Evolutionary conservation across 53 echinoderm and acorn worm species (phyloP).

Genomic region (Patiria pectinifera): DNA sequence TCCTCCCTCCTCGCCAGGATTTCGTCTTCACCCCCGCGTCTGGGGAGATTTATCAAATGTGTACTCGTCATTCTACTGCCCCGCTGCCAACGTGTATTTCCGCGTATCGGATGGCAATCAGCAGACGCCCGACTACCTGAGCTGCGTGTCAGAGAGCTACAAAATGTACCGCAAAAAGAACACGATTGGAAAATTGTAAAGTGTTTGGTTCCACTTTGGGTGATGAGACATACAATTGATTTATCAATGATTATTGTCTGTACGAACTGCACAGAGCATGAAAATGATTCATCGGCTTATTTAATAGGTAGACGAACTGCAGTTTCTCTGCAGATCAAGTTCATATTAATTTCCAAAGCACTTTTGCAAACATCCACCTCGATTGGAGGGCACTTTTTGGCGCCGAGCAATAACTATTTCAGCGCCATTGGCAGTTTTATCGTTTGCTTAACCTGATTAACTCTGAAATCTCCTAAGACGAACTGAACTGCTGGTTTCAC

Average conservation of each 20-base stretch:
- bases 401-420: too few relatives aligned
- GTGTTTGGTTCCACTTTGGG: background rate
- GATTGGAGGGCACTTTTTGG: too few relatives aligned
- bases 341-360: too few relatives aligned
- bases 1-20: slow-evolving; percentile 30
- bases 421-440: too few relatives aligned
- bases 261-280: too few relatives aligned
- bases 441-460: too few relatives aligned
- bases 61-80: slow-evolving; percentile 69
- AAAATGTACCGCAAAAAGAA: slow-evolving; percentile 89
- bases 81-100: slow-evolving; percentile 77
- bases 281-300: too few relatives aligned
- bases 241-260: background rate
- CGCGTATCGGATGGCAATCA: slow-evolving; percentile 72
- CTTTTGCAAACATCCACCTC: too few relatives aligned
- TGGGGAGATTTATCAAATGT: slow-evolving; percentile 66
- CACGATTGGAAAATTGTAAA: slow-evolving; percentile 92
- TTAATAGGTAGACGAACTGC: too few relatives aligned
- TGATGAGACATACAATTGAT: background rate
- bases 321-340: too few relatives aligned
- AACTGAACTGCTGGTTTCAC: too few relatives aligned
- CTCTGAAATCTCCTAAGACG: too few relatives aligned
- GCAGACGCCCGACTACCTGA: slow-evolving; percentile 78
- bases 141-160: slow-evolving; percentile 55
- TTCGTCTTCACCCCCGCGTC: slow-evolving; percentile 74